Conservation (phyloP, 1,140 invertebrate species). For the Pseudomyrmex cubaensis region DNA sequence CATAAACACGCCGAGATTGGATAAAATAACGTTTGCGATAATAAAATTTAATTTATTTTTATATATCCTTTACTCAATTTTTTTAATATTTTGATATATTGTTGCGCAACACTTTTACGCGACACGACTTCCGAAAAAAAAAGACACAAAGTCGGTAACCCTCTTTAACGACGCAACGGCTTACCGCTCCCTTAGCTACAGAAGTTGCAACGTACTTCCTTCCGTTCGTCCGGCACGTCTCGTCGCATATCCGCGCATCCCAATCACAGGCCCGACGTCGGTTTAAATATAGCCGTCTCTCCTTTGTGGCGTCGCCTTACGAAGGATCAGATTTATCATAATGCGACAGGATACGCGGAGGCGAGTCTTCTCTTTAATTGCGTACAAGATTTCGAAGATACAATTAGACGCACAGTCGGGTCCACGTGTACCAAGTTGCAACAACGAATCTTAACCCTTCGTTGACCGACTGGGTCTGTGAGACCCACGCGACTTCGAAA, state of each 20-base stretch:
- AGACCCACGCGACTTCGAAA: too few relatives aligned
- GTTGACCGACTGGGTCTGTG: too few relatives aligned
- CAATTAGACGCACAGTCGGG: too few relatives aligned
- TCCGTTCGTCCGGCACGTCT: conserved; percentile 75
- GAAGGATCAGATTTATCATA: conserved; percentile 32
- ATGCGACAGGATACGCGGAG: conserved; percentile 23
- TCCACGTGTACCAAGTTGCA: too few relatives aligned
- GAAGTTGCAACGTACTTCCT: conserved; percentile 75
- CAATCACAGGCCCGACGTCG: conserved; percentile 63
- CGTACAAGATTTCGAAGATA: too few relatives aligned
- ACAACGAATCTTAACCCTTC: too few relatives aligned
- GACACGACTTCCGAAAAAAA: conserved; percentile 12
- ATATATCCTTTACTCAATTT: too few relatives aligned
- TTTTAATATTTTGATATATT: too few relatives aligned
- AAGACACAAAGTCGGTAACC: neutral
- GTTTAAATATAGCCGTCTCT: conserved; percentile 72
- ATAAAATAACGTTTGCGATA: neutral
- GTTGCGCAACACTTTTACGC: neutral
- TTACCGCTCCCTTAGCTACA: conserved; percentile 36
- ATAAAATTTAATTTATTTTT: too few relatives aligned
- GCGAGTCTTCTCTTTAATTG: neutral
- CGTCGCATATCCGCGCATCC: conserved; percentile 72
- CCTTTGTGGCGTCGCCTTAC: conserved; percentile 37
- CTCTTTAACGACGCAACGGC: conserved; percentile 21
- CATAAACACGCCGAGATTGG: too few relatives aligned